These are phyloP conservation scores for Macropis europaea DNA, from an alignment of 2,888 invertebrate genomes.

Conservation along the genomic window DNA sequence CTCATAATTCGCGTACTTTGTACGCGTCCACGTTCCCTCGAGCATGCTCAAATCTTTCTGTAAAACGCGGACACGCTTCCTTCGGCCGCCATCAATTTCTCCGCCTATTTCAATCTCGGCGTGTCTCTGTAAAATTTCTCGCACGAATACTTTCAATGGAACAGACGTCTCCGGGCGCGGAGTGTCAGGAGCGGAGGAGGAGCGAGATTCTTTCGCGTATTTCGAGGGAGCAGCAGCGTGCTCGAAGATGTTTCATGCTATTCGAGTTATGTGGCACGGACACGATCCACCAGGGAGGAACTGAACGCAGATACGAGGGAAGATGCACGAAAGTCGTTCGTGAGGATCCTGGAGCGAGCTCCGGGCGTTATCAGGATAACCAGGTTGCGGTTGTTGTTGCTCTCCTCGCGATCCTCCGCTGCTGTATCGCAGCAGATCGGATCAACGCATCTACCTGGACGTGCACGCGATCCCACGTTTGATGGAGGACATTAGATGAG, in stretches of 20 bases:
- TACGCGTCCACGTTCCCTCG: not conserved
- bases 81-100: no score
- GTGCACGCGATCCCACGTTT: not conserved
- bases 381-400: slow-evolving; percentile 40
- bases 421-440: slow-evolving; percentile 18
- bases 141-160: not conserved
- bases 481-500: no score
- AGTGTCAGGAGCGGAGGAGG: no score
- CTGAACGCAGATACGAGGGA: slow-evolving; percentile 35
- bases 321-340: slow-evolving; percentile 46
- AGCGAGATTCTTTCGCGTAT: no score
- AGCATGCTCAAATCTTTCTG: slow-evolving; percentile 3
- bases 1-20: slow-evolving; percentile 35
- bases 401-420: not conserved
- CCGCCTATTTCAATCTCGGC: no score
- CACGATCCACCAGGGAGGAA: slow-evolving; percentile 17
- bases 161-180: no score
- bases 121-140: not conserved
- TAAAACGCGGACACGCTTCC: not conserved
- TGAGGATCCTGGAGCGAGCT: slow-evolving; percentile 23
- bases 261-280: slow-evolving; percentile 25
- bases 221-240: not conserved
- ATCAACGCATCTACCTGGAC: slow-evolving; percentile 12
- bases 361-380: slow-evolving; percentile 35
- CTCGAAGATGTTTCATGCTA: slow-evolving; percentile 26